Evolutionary conservation across 2,797 vertebrate genomes (phyloP).

Genomic region (Buphagus erythrorhynchus): DNA sequence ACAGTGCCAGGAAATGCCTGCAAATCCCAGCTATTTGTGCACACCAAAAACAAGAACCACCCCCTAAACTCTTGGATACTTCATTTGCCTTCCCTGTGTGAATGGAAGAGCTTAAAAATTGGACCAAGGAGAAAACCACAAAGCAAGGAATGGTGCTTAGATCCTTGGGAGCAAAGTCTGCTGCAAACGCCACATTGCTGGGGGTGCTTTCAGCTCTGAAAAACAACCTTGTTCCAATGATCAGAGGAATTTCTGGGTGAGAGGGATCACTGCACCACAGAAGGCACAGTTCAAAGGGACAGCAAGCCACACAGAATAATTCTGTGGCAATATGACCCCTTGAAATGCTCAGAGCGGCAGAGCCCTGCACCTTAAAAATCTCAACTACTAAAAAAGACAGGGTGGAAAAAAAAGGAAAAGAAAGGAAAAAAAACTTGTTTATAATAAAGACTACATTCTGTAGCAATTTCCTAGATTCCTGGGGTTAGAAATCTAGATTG

Average conservation of each 20-base stretch:
- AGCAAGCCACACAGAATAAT: conserved; percentile 54
- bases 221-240: conserved; percentile 70
- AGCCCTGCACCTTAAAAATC: conserved; percentile 76
- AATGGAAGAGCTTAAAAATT: conserved; percentile 18
- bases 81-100: not conserved
- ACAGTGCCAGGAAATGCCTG: not conserved
- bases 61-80: not conserved
- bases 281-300: conserved; percentile 67
- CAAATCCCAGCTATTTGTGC: conserved; percentile 27
- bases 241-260: conserved; percentile 67
- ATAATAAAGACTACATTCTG: conserved; percentile 93
- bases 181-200: conserved; percentile 34
- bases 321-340: conserved; percentile 65
- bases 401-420: conserved; percentile 5
- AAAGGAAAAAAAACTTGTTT: conserved; percentile 76
- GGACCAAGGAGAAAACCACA: not conserved
- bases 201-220: conserved; percentile 56
- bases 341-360: conserved; percentile 61
- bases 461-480: conserved; percentile 92
- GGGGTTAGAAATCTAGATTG: conserved; percentile 97
- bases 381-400: conserved; percentile 72
- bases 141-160: conserved; percentile 18
- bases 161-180: conserved; percentile 55
- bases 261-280: conserved; percentile 47
- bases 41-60: not conserved